Conservation (phyloP, 2,888 invertebrate species). For the Megastigmus dorsalis region DNA sequence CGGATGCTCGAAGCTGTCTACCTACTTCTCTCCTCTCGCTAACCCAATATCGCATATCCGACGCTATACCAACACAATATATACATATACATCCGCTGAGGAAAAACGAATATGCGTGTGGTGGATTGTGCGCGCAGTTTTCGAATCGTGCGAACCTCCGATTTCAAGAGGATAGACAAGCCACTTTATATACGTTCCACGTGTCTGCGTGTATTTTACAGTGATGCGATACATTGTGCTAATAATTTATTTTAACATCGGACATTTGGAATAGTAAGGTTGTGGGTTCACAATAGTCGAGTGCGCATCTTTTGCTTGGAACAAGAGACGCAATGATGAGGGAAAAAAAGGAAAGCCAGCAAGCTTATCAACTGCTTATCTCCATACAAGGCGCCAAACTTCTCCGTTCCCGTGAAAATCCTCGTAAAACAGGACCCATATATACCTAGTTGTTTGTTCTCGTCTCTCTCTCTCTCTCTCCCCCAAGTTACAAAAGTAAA, state of each 20-base stretch:
- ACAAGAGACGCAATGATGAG: too few species aligned
- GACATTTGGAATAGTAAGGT: too few species aligned
- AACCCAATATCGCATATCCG: neutral
- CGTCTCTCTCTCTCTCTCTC: too few species aligned
- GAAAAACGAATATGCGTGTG: neutral
- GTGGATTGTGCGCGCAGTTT: neutral
- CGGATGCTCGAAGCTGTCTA: constrained; percentile 33
- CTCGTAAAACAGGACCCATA: neutral
- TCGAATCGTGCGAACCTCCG: neutral
- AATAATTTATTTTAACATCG: too few species aligned
- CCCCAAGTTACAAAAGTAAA: neutral
- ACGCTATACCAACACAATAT: constrained; percentile 1
- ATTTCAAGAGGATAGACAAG: too few species aligned
- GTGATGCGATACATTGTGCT: too few species aligned
- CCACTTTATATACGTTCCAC: too few species aligned
- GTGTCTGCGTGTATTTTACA: too few species aligned
- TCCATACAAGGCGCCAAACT: neutral
- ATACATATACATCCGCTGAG: neutral
- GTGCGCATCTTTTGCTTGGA: too few species aligned
- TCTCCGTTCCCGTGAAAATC: neutral
- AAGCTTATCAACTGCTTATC: neutral
- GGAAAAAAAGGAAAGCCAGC: neutral
- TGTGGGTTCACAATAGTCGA: too few species aligned
- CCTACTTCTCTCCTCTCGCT: constrained; percentile 29
- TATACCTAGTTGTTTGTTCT: neutral